Base-by-base conservation (phyloP, 2,888 invertebrate genomes). In the Cantharis flavilabris region DNA sequence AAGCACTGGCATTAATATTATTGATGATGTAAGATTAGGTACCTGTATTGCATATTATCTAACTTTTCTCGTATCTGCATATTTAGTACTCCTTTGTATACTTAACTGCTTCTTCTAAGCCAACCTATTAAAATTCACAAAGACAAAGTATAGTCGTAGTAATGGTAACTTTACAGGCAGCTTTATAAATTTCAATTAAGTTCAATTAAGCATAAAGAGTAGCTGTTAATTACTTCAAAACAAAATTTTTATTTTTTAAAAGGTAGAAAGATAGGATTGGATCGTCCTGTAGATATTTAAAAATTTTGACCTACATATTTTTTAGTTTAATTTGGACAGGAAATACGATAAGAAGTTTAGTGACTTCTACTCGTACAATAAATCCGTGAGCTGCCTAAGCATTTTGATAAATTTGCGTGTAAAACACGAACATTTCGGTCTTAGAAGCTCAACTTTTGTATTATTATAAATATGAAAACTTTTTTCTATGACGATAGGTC, bases 401-500 rank as follows among this genome's bases (percentile, higher is more conserved):
- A 67, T 67, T 67, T 67, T 67, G 65, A 67, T 67, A 67, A 67
- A 67, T 67, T 67, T 67, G 65, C 65, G 65, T 67, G 65, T 67
- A 67, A 23, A 67, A 67, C 65, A 67, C 65, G 65, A 67, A 67
- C 26, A 67, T 67, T 67, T 49, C 7, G 20, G 20, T 67, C 26
- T 67, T 20, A 23, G 20, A 67, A 67, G 26, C 26, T 67, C 26
- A 67, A 67, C 65, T 67, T 65, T 67, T 23, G 64, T 64, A 64
- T 23, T 18, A 64, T 23, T 64, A 20, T 64, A 64, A 64, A 23
- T 67, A 23, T 67, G 65, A 23, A 67, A 26, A 23, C 16, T 49
- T 20, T 67, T 76, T 69, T 72, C 69, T 76, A 64, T 70, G 76
- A 72, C 76, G 72, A 11, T 76, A 70, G 76, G 76, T 76, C 72